Evolutionary conservation across 2,888 invertebrate species (phyloP).

Genomic region (Ophonus ardosiacus): DNA sequence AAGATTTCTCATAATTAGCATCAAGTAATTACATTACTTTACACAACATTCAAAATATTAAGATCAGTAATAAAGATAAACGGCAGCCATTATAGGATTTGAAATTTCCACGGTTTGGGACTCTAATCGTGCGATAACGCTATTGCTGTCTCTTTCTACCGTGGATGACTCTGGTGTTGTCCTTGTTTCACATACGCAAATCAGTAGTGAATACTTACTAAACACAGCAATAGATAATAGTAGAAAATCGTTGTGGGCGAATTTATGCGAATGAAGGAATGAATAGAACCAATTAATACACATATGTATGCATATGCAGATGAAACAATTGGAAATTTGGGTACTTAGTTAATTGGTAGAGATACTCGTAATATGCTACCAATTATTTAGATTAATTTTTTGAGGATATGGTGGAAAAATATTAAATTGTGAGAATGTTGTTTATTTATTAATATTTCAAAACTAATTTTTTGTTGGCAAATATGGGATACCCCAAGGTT

Average conservation of each 20-base stretch:
- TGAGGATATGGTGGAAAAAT: not conserved
- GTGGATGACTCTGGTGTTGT: not conserved
- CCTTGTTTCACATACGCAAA: constrained; percentile 5
- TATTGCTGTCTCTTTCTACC: not conserved
- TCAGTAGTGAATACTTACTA: constrained; percentile 9
- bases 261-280: not conserved
- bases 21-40: constrained; percentile 53
- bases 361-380: not conserved
- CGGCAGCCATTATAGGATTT: constrained; percentile 47
- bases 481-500: no score
- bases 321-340: not conserved
- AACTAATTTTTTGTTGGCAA: no score
- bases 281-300: not conserved
- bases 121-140: constrained; percentile 15
- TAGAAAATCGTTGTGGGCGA: constrained; percentile 7
- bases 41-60: constrained; percentile 58
- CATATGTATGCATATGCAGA: not conserved
- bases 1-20: constrained; percentile 44
- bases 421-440: no score
- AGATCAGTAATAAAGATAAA: constrained; percentile 61
- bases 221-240: constrained; percentile 24
- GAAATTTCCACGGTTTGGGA: constrained; percentile 24
- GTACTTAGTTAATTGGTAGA: not conserved
- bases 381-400: not conserved
- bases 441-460: no score